Evolutionary conservation across 2,888 invertebrate species (phyloP).

Genomic region (Aporophyla nigra): DNA sequence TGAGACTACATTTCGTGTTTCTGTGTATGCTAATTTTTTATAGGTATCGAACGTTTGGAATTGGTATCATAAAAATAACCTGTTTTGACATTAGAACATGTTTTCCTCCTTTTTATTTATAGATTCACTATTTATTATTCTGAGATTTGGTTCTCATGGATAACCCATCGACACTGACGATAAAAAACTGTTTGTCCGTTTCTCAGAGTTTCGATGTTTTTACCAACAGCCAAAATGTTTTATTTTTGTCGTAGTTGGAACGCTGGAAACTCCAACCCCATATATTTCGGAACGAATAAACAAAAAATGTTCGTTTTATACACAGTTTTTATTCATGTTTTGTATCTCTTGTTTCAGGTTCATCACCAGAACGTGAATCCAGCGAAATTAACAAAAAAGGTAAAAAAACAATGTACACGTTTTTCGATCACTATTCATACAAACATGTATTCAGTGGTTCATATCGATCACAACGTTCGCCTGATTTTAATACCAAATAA

Average conservation of each 20-base stretch:
- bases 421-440: constrained; percentile 52
- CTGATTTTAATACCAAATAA: constrained; percentile 82
- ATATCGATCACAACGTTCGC: constrained; percentile 60
- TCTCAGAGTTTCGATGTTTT: constrained; percentile 10
- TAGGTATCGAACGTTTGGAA: constrained; percentile 30
- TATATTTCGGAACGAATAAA: background rate
- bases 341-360: constrained; percentile 81
- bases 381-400: constrained; percentile 87
- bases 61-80: constrained; percentile 48
- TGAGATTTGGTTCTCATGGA: constrained; percentile 33
- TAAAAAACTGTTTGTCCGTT: constrained; percentile 38
- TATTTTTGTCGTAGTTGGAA: background rate
- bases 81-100: constrained; percentile 43
- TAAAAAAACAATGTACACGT: constrained; percentile 68
- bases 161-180: constrained; percentile 6
- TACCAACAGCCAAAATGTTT: background rate
- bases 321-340: constrained; percentile 18
- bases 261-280: background rate
- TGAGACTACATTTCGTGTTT: constrained; percentile 39
- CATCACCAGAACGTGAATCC: constrained; percentile 84
- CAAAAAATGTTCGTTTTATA: background rate
- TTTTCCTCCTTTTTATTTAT: constrained; percentile 46
- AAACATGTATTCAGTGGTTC: constrained; percentile 70
- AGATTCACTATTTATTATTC: constrained; percentile 40
- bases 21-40: constrained; percentile 44